These are phyloP conservation scores for Toxonevra muliebris DNA, from an alignment of 2,888 invertebrate genomes.

Conservation along the genomic window DNA sequence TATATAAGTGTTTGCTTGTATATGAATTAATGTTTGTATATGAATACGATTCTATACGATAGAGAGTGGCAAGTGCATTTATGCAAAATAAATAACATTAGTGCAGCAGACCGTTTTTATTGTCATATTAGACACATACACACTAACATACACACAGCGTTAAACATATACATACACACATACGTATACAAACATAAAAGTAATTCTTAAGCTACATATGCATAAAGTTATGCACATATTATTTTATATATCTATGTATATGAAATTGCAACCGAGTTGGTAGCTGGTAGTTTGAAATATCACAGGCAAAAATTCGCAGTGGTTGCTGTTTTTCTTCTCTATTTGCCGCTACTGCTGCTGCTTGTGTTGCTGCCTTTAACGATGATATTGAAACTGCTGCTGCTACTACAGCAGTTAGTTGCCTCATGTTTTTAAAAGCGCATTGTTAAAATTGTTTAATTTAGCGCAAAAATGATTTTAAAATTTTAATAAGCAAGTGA, in stretches of 20 bases:
- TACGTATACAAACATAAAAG: not conserved
- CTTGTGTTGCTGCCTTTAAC: too few species aligned
- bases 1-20: not conserved
- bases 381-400: too few species aligned
- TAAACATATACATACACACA: too few species aligned
- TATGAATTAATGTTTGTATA: not conserved
- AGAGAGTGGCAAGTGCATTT: constrained; percentile 44
- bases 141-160: not conserved
- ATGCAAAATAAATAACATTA: constrained; percentile 49
- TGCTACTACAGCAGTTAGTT: not conserved
- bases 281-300: too few species aligned
- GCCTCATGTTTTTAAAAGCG: not conserved
- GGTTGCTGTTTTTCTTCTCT: not conserved
- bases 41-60: not conserved
- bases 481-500: constrained; percentile 30
- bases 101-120: constrained; percentile 56
- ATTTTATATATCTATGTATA: too few species aligned
- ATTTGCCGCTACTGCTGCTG: not conserved
- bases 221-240: not conserved
- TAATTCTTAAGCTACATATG: not conserved
- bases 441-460: constrained; percentile 38
- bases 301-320: too few species aligned
- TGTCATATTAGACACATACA: constrained; percentile 39
- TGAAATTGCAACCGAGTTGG: too few species aligned
- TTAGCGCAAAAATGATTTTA: constrained; percentile 33